Base-by-base conservation (phyloP, 2,797 vertebrate species). In the Lycodopsis pacificus region DNA sequence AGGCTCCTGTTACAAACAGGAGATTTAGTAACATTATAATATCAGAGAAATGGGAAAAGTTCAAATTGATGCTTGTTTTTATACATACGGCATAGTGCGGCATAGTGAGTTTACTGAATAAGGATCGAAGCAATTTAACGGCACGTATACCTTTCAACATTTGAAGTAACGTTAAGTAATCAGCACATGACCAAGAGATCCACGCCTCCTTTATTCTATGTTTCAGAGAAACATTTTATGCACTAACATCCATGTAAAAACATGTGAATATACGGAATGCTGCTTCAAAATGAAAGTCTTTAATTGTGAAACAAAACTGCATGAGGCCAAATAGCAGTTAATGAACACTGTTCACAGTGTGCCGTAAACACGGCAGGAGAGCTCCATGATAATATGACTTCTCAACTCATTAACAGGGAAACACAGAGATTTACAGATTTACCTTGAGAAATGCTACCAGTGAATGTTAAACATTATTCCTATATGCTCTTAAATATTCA, bases 321-420 rank as follows among this genome's bases (percentile, higher is more conserved):
- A 80, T 63, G 69, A 62, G 62, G 65, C 40, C 56, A 73, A 76
- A 72, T 59, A 38, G 7, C 20, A 30, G 61, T 58, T 73, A 48
- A 80, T 65, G 48, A 83, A 79, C 65, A 79, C 32, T 77, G 62
- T 42, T 83, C 54, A 79, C 38, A 70, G 36, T 38, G 42, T 71
- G 76, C 57, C 71, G 46, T 70, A 67, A 83, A 82, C 68, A 68
- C 64, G 0, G 38, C 77, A 79, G 81, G 76, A 70, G 71, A 72
- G 59, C 61, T 56, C 25, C 61, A 58, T 25, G 44, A 74, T 71
- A 73, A 73, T 65, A 75, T 72, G 73, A 78, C 70, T 77, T 75
- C 51, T 68, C 51, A 27, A 64, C 58, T 80, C 58, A 72, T 83
- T 83, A 81, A 74, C 44, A 59, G 42, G 4, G 58, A 72, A 73